A percentile compares a stretch with the other conserved stretches of the same genome.
phyloP scores from a whole-genome alignment of 2,888 invertebrate genomes.

The Gymnosoma rotundatum region DNA sequence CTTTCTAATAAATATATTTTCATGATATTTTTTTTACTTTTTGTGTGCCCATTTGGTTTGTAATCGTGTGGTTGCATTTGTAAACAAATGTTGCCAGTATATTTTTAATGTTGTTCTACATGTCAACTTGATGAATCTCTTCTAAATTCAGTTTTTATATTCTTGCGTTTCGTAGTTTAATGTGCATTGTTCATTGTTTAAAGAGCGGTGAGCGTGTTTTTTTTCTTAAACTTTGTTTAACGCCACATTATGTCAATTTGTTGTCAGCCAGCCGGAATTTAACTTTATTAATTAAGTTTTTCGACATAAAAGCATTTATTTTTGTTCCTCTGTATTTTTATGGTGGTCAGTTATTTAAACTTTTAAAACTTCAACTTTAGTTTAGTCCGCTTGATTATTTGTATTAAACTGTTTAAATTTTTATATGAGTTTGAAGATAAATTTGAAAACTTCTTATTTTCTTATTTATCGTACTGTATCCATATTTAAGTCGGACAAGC shows the following conservation, averaged over 20 bases:
- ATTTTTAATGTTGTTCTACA: constrained; percentile 23
- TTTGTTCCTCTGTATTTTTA: not conserved
- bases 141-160: constrained; percentile 52
- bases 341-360: not conserved
- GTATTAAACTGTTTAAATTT: not conserved
- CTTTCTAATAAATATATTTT: constrained; percentile 1
- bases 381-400: not conserved
- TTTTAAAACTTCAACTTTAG: not conserved
- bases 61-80: constrained; percentile 58
- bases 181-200: constrained; percentile 43
- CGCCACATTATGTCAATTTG: constrained; percentile 81
- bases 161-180: constrained; percentile 9
- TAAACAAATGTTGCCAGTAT: constrained; percentile 52
- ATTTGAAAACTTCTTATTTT: no score
- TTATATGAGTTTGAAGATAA: not conserved
- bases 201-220: constrained; percentile 41
- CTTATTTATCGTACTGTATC: no score
- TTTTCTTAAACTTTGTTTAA: constrained; percentile 77
- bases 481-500: no score
- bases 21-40: no score
- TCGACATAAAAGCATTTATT: not conserved
- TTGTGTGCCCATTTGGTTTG: constrained; percentile 13
- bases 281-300: not conserved
- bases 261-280: constrained; percentile 73
- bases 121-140: constrained; percentile 75